Percentiles rank a stretch among this genome's conserved stretches.
Conservation (phyloP, 2,888 invertebrate species). For the Nomada goodeniana region DNA sequence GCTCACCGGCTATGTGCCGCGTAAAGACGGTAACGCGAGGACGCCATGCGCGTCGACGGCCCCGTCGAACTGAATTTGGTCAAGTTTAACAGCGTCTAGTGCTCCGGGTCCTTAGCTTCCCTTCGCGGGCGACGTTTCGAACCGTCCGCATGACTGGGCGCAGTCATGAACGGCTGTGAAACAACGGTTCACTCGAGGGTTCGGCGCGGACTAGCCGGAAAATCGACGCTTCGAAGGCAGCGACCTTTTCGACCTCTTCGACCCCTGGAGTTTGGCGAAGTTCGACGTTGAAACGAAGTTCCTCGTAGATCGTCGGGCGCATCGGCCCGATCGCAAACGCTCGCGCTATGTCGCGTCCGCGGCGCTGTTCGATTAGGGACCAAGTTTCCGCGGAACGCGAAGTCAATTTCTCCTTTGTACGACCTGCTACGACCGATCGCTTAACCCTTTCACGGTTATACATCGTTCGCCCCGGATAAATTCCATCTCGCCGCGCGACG, state of each 20-base stretch:
- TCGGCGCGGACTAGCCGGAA: constrained; percentile 31
- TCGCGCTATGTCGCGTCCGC: neutral
- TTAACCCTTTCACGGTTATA: constrained; percentile 27
- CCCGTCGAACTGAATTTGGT: constrained; percentile 61
- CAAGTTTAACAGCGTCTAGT: constrained; percentile 52
- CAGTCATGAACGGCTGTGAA: neutral
- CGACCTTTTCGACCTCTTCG: constrained; percentile 7
- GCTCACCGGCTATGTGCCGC: constrained; percentile 43
- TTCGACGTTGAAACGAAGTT: constrained; percentile 43
- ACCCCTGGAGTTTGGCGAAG: constrained; percentile 56
- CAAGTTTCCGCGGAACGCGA: constrained; percentile 39
- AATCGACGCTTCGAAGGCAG: constrained; percentile 38
- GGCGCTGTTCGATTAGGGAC: constrained; percentile 17
- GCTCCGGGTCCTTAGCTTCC: neutral
- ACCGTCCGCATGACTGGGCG: neutral
- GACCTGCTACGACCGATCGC: constrained; percentile 22
- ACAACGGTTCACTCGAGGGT: constrained; percentile 1
- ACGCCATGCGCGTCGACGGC: constrained; percentile 10
- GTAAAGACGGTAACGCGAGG: constrained; percentile 30
- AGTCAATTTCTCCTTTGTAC: constrained; percentile 47
- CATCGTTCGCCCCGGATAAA: constrained; percentile 10
- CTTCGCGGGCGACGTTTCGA: neutral
- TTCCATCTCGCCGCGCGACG: neutral
- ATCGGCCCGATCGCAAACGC: constrained; percentile 21
- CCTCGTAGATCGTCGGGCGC: constrained; percentile 19